phyloP scores from a whole-genome alignment of 1,140 invertebrate genomes.

The Hormaphis cornu region DNA sequence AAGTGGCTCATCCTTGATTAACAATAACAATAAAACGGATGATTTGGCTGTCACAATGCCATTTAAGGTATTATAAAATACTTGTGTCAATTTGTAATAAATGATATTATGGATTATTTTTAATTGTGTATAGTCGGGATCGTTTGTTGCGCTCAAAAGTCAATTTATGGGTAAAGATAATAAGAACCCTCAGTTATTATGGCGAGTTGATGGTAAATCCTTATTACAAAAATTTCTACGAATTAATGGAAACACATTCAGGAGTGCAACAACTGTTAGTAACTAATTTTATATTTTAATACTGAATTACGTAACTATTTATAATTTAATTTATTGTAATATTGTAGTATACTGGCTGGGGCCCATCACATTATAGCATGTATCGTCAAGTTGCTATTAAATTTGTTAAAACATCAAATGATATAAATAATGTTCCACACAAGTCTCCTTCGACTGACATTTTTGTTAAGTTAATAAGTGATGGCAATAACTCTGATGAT shows the following conservation, averaged over 20 bases:
- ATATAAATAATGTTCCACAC: neutral
- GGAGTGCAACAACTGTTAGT: neutral
- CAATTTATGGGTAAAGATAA: neutral
- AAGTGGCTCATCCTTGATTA: neutral
- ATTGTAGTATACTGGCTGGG: slow-evolving; percentile 4
- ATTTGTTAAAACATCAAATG: neutral
- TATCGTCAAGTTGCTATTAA: neutral
- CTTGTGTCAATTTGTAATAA: neutral
- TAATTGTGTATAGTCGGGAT: neutral
- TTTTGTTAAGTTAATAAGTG: neutral
- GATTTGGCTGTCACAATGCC: neutral
- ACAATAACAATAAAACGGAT: neutral
- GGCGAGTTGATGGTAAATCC: slow-evolving; percentile 79
- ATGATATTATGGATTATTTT: neutral
- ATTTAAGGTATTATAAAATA: slow-evolving; percentile 1
- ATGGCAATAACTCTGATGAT: neutral
- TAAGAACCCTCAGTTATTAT: slow-evolving; percentile 47
- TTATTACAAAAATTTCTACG: slow-evolving; percentile 78
- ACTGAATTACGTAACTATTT: no score
- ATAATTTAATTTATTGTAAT: neutral
- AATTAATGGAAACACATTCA: slow-evolving; percentile 39
- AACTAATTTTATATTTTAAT: no score
- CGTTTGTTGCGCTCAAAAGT: slow-evolving; percentile 1
- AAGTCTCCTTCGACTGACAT: neutral
- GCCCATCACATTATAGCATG: neutral